Evolutionary conservation across 2,113 vertebrate species (phyloP).

Genomic region (Ceyx margarethae): DNA sequence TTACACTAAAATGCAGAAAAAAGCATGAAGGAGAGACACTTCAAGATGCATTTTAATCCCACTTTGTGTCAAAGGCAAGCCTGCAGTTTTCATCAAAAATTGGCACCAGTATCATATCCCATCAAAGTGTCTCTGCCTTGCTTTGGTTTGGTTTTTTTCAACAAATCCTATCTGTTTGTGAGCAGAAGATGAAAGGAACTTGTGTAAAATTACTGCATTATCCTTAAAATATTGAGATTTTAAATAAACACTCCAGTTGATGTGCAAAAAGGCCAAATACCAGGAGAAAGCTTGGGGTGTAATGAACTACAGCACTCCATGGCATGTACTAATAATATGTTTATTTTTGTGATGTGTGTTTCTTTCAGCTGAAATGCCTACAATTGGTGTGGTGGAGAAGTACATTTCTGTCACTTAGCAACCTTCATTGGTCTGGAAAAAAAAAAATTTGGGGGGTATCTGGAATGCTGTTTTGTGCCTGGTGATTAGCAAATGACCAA

Average conservation of each 20-base stretch:
- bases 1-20: background rate
- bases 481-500: slow-evolving; percentile 32
- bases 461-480: slow-evolving; percentile 12
- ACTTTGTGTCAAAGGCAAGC: background rate
- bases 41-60: background rate
- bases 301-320: background rate
- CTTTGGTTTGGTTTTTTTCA: background rate
- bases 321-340: background rate
- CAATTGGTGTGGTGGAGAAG: slow-evolving; percentile 17
- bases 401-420: slow-evolving; percentile 55
- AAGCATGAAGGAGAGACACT: background rate
- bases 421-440: background rate
- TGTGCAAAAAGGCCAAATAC: background rate
- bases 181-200: background rate
- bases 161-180: background rate
- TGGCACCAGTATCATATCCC: background rate
- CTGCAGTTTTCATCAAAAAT: background rate
- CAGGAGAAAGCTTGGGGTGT: background rate
- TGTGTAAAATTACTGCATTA: background rate
- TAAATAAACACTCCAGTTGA: background rate
- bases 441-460: background rate
- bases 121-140: background rate
- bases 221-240: background rate
- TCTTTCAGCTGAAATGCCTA: slow-evolving; percentile 13
- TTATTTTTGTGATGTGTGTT: slow-evolving; percentile 16